Conservation (phyloP, 2,888 invertebrate genomes). For the Drosophila suboccidentalis region DNA sequence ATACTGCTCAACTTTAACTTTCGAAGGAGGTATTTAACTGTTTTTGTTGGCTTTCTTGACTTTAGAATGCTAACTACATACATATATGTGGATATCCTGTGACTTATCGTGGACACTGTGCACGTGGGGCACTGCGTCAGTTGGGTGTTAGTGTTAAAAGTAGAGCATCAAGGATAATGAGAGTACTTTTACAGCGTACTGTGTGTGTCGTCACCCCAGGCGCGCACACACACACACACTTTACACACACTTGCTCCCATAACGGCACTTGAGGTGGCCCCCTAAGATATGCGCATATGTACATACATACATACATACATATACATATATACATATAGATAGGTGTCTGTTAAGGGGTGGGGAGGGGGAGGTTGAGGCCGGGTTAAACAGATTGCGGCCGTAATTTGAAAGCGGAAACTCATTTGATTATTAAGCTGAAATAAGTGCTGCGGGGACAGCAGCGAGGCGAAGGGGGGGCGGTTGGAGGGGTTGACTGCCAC, state of each 20-base stretch:
- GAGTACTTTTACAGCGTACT: conserved; percentile 67
- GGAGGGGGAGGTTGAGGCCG: conserved; percentile 16
- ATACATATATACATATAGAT: conserved; percentile 44
- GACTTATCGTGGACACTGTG: conserved; percentile 41
- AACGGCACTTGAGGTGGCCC: conserved; percentile 52
- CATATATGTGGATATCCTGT: conserved; percentile 11
- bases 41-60: neutral
- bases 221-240: conserved; percentile 18
- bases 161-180: conserved; percentile 77
- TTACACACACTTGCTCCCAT: conserved; percentile 37
- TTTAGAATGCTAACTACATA: conserved; percentile 3
- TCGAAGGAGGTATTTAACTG: conserved; percentile 3
- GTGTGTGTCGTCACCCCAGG: conserved; percentile 35
- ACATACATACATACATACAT: conserved; percentile 32
- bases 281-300: conserved; percentile 45
- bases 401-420: conserved; percentile 80
- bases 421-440: conserved; percentile 80
- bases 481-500: neutral
- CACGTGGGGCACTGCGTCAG: conserved; percentile 34
- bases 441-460: conserved; percentile 55
- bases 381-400: conserved; percentile 80
- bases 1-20: neutral
- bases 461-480: neutral
- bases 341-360: conserved; percentile 34
- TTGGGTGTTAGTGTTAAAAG: conserved; percentile 65